Base-by-base conservation (phyloP, 2,888 invertebrate species). In the Eupithecia centaureata region DNA sequence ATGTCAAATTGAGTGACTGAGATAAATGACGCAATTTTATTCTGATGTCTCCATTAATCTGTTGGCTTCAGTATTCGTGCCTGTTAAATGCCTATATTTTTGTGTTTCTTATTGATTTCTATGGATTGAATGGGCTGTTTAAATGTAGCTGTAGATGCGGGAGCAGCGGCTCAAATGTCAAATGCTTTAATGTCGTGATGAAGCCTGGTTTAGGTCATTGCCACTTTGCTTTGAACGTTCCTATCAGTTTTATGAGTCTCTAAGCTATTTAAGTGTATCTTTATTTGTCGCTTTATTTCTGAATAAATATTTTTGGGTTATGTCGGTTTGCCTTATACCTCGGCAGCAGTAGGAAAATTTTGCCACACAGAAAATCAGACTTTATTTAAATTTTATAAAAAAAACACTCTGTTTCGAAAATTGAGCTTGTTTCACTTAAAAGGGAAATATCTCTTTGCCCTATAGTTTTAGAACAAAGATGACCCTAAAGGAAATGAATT, bases 121-220 rank as follows among this genome's bases (percentile, higher is more conserved):
- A 56, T 27, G 1, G 5, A 66, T 42, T 67, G 61, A 67, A 25
- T n/a, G 22, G 33, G 57, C 67, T 30, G 59, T 51, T 54, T 65
- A 2, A 30, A 47, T 47, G 61, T 12, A 38, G 58, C 65, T 70
- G 51, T 63, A 61, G 22, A 67, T 65, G 61, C 68, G 67, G 70
- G 63, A 70, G 68, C 72, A 67, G 68, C 72, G 71, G 67, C 74
- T 77, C 72, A 76, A 77, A 76, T 75, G 75, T 76, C 77, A 77
- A 76, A 76, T 65, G 72, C 65, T 73, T 71, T 73, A 76, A 76
- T 71, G 71, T 76, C 71, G 72, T 76, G 73, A 73, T 70, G 73
- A 68, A 62, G 71, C 58, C 47, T 63, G 67, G 60, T 66, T 69
- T 65, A 65, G 68, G 70, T 75, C 73, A 69, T 70, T 70, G 73